Base-by-base conservation (phyloP, 2,888 invertebrate genomes). In the Cryptophagus acutangulus region DNA sequence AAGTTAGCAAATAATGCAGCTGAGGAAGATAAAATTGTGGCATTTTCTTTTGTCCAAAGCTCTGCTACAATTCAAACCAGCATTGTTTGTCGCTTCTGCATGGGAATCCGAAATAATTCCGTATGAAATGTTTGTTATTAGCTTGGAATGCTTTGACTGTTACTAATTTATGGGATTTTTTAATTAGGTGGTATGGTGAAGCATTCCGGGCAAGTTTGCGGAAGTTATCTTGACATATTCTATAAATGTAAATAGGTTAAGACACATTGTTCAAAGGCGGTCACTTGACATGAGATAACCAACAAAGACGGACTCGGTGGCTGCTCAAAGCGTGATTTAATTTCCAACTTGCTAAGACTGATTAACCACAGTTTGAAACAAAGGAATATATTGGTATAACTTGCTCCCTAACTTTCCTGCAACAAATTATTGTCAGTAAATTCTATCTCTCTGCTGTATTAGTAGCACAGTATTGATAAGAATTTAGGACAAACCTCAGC, bases 231-330 rank as follows among this genome's bases (percentile, higher is more conserved):
- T 37, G 45, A 36, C 48, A 33, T 40, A 44, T 38, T 45, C 40
- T 33, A n/a, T n/a, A 44, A 49, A 52, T 43, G 44, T 48, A 49
- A 52, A 51, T 51, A 41, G 41, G 46, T 49, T 41, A 31, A 43
- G 51, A 45, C 34, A 38, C 43, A 62, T 63, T 64, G 63, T 64
- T 60, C 57, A 49, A 52, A 54, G 56, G 59, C 62, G 63, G 59
- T 63, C 62, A 61, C 52, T 60, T 52, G 57, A 55, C 48, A 43
- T 39, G 43, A 46, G 55, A 53, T 52, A 52, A 49, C 45, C 49
- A 40, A 52, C 53, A 52, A 51, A 54, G 51, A 52, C 54, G 46
- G 48, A 45, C 50, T 36, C 48, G 51, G 49, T 45, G 29, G 40
- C 35, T 48, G 53, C 54, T 52, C 55, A 53, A 55, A 56, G 54